These are phyloP conservation scores for Bemisia tabaci DNA, from an alignment of 1,140 invertebrate genomes.

Conservation along the genomic window DNA sequence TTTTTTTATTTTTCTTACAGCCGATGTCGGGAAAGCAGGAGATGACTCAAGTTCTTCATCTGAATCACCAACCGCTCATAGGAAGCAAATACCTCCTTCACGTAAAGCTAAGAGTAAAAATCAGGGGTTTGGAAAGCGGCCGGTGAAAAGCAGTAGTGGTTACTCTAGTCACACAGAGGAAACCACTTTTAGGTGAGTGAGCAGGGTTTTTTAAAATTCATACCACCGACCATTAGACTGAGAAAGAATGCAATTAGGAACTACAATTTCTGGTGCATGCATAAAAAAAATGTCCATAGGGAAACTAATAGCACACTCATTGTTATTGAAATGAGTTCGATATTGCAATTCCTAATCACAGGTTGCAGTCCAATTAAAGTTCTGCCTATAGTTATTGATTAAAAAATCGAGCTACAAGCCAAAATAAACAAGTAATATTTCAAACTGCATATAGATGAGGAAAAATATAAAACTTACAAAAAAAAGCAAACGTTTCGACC, in stretches of 20 bases:
- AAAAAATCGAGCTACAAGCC: too few species aligned
- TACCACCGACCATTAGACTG: neutral
- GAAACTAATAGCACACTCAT: too few species aligned
- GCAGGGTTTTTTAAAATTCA: neutral
- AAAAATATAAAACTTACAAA: too few species aligned
- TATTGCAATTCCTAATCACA: neutral
- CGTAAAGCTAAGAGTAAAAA: constrained; percentile 45
- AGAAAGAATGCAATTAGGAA: neutral
- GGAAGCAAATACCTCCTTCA: constrained; percentile 43
- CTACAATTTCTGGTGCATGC: too few species aligned
- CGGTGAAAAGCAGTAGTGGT: constrained; percentile 55
- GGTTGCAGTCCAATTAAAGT: neutral
- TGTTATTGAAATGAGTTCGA: neutral
- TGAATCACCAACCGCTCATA: constrained; percentile 46
- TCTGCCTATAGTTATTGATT: too few species aligned
- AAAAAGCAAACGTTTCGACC: too few species aligned
- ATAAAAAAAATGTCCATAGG: too few species aligned
- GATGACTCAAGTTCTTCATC: constrained; percentile 58
- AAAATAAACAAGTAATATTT: too few species aligned
- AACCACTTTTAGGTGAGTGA: constrained; percentile 55
- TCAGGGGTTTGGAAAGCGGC: constrained; percentile 38
- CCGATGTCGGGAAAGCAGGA: constrained; percentile 29
- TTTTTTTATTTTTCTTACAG: constrained; percentile 4
- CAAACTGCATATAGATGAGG: too few species aligned
- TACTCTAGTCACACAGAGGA: constrained; percentile 66